Evolutionary conservation across 2,797 vertebrate genomes (phyloP).

Genomic region (Syngnathus acus): DNA sequence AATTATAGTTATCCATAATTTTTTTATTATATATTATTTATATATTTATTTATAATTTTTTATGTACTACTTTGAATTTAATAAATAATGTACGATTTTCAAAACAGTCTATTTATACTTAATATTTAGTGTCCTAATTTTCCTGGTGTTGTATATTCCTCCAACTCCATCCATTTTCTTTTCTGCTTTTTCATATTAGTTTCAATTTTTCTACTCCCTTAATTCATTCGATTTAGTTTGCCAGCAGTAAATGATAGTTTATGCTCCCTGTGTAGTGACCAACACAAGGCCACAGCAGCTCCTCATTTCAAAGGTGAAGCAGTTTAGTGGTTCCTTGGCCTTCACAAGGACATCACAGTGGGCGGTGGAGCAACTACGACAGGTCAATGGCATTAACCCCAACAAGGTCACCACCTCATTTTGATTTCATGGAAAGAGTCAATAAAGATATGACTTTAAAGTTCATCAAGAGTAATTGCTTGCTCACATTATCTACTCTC

Average conservation of each 20-base stretch:
- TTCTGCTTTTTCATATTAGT: neutral
- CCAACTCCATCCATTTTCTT: neutral
- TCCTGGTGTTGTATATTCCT: neutral
- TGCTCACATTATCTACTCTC: neutral
- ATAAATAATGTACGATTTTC: too few relatives aligned
- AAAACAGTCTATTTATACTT: too few relatives aligned
- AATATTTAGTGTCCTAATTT: too few relatives aligned
- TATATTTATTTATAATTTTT: too few relatives aligned
- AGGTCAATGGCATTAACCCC: conserved; percentile 87
- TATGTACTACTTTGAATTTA: too few relatives aligned
- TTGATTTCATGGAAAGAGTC: neutral
- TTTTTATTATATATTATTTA: too few relatives aligned
- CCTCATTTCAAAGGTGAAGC: conserved; percentile 88
- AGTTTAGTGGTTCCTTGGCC: conserved; percentile 75
- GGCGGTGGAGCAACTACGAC: conserved; percentile 84
- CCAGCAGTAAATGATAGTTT: neutral
- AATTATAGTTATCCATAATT: too few relatives aligned
- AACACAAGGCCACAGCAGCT: conserved; percentile 82
- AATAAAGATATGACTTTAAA: neutral
- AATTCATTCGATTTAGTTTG: neutral
- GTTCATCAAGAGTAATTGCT: neutral
- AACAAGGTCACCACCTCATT: conserved; percentile 72
- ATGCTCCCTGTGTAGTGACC: conserved; percentile 66
- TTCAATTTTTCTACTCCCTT: neutral
- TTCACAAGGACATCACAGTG: conserved; percentile 84